phyloP scores from a whole-genome alignment of 2,888 invertebrate genomes.

The Pammene fasciana region DNA sequence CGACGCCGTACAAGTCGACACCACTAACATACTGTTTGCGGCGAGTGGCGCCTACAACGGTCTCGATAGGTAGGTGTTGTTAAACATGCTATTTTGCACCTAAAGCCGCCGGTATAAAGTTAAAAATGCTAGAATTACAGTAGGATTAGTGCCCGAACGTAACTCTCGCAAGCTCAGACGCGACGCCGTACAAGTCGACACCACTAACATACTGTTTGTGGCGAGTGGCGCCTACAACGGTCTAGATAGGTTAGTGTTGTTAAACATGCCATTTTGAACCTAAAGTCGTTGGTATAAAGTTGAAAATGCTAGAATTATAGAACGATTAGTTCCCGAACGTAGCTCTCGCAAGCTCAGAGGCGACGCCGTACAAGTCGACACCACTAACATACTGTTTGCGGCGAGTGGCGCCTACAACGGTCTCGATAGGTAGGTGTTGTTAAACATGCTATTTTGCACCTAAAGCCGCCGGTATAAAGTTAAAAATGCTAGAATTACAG shows the following conservation, averaged over 20 bases:
- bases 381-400: slow-evolving; percentile 99
- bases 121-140: slow-evolving; percentile 97
- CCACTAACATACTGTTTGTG: slow-evolving; percentile 99
- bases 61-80: too few relatives aligned
- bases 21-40: slow-evolving; percentile 99
- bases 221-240: slow-evolving; percentile 96
- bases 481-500: slow-evolving; percentile 84
- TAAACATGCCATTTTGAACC: too few relatives aligned
- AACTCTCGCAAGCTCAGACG: slow-evolving; percentile 96
- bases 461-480: too few relatives aligned
- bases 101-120: slow-evolving; percentile 57
- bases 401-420: slow-evolving; percentile 96
- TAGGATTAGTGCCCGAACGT: slow-evolving; percentile 94
- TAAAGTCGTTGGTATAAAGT: slow-evolving; percentile 57
- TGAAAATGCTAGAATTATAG: slow-evolving; percentile 91
- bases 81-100: too few relatives aligned
- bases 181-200: slow-evolving; percentile 98
- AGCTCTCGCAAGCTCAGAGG: slow-evolving; percentile 96
- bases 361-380: slow-evolving; percentile 98
- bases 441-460: too few relatives aligned
- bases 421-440: too few relatives aligned
- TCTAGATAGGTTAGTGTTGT: too few relatives aligned
- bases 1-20: slow-evolving; percentile 98
- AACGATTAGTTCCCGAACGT: slow-evolving; percentile 98
- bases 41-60: slow-evolving; percentile 96